Percentiles rank a stretch among this genome's conserved stretches.
Conservation (phyloP, 2,888 invertebrate species). For the Seladonia tumulorum region DNA sequence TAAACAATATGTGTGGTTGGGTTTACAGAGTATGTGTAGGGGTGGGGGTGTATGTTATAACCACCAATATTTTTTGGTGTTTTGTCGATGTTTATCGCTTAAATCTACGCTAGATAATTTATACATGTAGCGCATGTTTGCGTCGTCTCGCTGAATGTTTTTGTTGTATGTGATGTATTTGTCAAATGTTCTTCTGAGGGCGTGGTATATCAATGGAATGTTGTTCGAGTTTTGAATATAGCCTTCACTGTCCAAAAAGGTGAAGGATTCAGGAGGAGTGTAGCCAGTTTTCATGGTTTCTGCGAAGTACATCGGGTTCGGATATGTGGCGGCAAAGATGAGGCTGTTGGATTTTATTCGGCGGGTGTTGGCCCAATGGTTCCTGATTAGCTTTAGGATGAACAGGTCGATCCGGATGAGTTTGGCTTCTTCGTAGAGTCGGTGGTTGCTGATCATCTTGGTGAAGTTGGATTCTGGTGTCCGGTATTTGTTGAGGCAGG, state of each 20-base stretch:
- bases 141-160: neutral
- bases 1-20: no score
- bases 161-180: neutral
- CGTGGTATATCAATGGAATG: neutral
- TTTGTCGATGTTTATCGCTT: neutral
- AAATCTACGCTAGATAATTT: neutral
- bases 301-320: neutral
- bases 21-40: no score
- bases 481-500: no score
- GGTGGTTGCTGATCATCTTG: no score
- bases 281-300: neutral
- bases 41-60: neutral
- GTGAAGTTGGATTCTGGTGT: no score
- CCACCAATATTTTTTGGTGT: neutral
- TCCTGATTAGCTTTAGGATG: neutral
- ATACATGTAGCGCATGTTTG: neutral
- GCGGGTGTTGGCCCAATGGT: neutral
- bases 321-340: neutral
- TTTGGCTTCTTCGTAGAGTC: neutral
- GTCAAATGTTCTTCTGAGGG: neutral
- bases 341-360: neutral
- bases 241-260: neutral
- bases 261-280: neutral
- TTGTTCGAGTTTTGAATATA: neutral
- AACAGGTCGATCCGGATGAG: neutral